Evolutionary conservation across 2,797 vertebrate species (phyloP), one percentile per base, ranked within the genome.

Genomic region (Rhynchonycteris naso): DNA sequence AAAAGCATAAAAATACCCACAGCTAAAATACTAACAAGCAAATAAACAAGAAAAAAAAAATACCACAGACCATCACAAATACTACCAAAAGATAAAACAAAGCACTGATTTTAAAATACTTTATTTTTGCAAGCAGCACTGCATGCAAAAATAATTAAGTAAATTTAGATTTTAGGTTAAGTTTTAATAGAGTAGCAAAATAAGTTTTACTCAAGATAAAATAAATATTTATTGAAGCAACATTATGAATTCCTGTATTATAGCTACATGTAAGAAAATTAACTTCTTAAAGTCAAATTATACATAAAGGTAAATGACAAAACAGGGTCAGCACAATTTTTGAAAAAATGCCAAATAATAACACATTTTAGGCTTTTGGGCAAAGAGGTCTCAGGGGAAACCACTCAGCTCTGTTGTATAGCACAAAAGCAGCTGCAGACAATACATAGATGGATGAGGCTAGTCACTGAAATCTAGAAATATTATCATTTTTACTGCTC

Each of bases 321-420:
- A 97, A 97, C 50, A 96, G 84, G 88, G 85, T 58, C 50, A 89
- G 63, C 15, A 63, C 43, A 87, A 63, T 1, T 65, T 54, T 75
- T 76, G 0, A 33, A 71, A 93, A 93, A 75, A 93, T 10, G 10
- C 0, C 72, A 85, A 80, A 58, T 30, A 50, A 59, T 76, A 83
- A 87, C 66, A n/a, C 14, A 30, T 38, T 79, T 87, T n/a, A 56
- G 71, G 18, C 16, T 88, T 79, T 59, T 2, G 2, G 22, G 21
- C 30, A 50, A 35, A 79, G 21, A 7, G 2, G 21, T 33, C 14
- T 30, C 22, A 11, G 5, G 88, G n/a, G 19, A 33, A 52, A 16
- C 35, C 69, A 33, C 28, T 59, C 22, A 66, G 7, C 14, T 59
- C n/a, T 75, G 18, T 7, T 3, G 1, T 7, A 4, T 13, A 28